Conservation (phyloP, 2,113 vertebrate genomes). For the Pygathrix nemaeus region DNA sequence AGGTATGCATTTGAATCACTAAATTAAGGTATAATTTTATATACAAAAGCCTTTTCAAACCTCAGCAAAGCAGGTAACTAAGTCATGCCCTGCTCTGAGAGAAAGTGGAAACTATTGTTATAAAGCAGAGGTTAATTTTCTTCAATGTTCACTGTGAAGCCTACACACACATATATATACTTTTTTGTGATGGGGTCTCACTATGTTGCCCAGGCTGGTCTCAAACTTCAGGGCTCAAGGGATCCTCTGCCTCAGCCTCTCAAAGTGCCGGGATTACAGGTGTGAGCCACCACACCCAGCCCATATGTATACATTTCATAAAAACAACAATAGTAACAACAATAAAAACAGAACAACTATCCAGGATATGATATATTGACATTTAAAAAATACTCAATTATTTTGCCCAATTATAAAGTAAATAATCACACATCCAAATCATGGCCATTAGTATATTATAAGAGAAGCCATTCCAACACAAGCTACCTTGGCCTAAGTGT, state of each 20-base stretch:
- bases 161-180: neutral
- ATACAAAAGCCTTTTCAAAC: slow-evolving; percentile 68
- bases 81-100: neutral
- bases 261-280: no score
- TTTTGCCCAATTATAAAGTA: neutral
- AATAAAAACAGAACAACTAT: neutral
- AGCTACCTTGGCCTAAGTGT: neutral
- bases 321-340: neutral
- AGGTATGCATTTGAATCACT: slow-evolving; percentile 58
- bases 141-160: neutral
- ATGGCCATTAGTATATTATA: neutral
- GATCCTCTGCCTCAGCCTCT: no score
- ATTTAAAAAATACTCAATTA: neutral
- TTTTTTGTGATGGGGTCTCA: neutral
- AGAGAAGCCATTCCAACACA: neutral
- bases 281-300: no score
- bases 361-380: neutral
- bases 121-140: neutral
- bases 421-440: neutral
- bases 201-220: no score
- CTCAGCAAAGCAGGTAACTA: slow-evolving; percentile 18
- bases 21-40: slow-evolving; percentile 72
- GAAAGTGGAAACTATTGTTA: slow-evolving; percentile 41
- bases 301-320: neutral
- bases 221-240: no score